These are phyloP conservation scores for Aphelenchoides fujianensis DNA, from an alignment of 1,140 invertebrate genomes.

Conservation along the genomic window DNA sequence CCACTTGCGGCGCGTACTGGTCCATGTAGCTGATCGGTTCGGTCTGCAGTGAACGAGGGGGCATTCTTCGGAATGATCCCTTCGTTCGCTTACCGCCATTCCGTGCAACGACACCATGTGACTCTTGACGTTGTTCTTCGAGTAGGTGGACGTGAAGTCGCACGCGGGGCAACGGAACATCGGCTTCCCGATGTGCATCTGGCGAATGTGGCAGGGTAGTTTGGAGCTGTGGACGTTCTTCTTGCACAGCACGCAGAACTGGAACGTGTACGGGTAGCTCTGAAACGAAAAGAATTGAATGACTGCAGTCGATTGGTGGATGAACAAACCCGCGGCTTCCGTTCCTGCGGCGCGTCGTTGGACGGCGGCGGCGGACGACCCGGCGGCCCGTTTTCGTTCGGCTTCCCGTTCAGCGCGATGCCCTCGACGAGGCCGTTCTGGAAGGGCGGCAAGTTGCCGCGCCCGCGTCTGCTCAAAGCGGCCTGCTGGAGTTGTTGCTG, in stretches of 20 bases:
- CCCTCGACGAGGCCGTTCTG: background rate
- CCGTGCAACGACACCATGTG: conserved; percentile 53
- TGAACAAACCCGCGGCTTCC: conserved; percentile 3
- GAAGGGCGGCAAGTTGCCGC: background rate
- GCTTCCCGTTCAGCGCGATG: no score
- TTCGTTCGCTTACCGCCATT: conserved; percentile 31
- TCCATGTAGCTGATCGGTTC: conserved; percentile 54
- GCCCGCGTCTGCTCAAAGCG: no score
- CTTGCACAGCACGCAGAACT: conserved; percentile 50
- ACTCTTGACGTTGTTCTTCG: conserved; percentile 52
- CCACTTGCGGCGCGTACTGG: conserved; percentile 50
- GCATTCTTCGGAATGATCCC: background rate
- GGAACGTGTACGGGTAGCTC: conserved; percentile 52
- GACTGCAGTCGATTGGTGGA: background rate
- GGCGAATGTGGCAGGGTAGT: conserved; percentile 51
- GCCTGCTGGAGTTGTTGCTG: conserved; percentile 5
- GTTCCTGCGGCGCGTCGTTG: background rate
- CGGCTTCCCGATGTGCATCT: conserved; percentile 49
- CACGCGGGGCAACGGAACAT: conserved; percentile 51
- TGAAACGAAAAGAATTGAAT: conserved; percentile 33
- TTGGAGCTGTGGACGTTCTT: conserved; percentile 53
- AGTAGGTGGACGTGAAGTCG: conserved; percentile 54
- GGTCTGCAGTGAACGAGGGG: conserved; percentile 26
- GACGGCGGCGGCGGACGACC: background rate
- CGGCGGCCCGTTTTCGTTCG: no score